These are phyloP conservation scores for Lycocerus yunnanus DNA, from an alignment of 2,888 invertebrate species.

Conservation along the genomic window DNA sequence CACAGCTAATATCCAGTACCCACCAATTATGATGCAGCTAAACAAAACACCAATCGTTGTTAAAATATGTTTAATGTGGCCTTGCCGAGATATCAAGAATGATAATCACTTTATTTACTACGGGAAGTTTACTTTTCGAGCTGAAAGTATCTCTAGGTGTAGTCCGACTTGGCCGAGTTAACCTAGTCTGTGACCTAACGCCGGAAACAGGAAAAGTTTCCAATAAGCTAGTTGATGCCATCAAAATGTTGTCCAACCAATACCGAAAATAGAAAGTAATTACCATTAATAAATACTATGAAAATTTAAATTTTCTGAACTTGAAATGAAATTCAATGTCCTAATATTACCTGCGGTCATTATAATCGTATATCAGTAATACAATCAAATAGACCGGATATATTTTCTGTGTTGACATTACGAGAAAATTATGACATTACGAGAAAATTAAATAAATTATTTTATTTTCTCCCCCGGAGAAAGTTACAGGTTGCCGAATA, in stretches of 20 bases:
- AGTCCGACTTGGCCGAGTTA: neutral
- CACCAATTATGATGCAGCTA: neutral
- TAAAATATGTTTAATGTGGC: neutral
- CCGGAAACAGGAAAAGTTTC: neutral
- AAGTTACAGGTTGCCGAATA: too few relatives aligned
- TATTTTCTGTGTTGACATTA: neutral
- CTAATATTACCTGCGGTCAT: neutral
- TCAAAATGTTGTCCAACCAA: neutral
- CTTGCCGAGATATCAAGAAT: neutral
- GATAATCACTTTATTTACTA: neutral
- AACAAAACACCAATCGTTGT: neutral
- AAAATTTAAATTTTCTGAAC: neutral
- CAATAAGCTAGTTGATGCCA: neutral
- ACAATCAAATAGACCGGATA: neutral
- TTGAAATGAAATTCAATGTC: neutral
- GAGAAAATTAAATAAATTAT: neutral
- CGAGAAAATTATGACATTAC: too few relatives aligned
- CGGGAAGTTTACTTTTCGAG: neutral
- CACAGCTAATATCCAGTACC: too few relatives aligned
- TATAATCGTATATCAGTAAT: neutral
- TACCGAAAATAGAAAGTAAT: neutral
- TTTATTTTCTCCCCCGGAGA: neutral
- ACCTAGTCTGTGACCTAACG: neutral
- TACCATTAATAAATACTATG: neutral
- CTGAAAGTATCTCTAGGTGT: neutral